Evolutionary conservation across 2,888 invertebrate species (phyloP).

Genomic region (Bellardia bayeri): DNA sequence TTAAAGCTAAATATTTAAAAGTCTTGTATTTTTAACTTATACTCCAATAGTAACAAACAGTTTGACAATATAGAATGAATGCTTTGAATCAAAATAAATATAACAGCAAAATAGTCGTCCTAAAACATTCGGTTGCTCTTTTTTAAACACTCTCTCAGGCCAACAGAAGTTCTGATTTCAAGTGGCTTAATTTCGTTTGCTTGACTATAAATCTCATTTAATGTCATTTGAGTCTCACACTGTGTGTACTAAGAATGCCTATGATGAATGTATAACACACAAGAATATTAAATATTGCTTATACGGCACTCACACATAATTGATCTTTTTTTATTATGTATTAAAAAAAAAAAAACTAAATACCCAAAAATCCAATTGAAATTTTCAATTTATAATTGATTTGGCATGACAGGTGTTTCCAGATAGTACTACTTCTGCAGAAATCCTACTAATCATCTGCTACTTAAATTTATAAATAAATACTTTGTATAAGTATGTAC

Average conservation of each 20-base stretch:
- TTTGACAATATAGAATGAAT: no score
- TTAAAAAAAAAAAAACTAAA: neutral
- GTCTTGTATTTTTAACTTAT: no score
- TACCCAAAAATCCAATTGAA: neutral
- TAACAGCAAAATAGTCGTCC: no score
- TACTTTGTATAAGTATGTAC: constrained; percentile 4
- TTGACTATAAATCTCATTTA: no score
- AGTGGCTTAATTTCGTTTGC: no score
- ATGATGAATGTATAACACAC: neutral
- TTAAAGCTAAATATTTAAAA: no score
- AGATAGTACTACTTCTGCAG: neutral
- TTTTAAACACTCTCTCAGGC: no score
- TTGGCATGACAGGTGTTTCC: constrained; percentile 17
- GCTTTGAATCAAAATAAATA: no score
- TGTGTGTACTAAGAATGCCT: neutral
- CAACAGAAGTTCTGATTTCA: no score
- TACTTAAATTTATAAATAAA: constrained; percentile 3
- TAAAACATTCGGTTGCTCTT: no score
- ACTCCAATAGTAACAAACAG: no score
- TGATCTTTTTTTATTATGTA: neutral
- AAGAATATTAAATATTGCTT: neutral
- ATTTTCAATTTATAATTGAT: neutral
- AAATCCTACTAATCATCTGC: constrained; percentile 30
- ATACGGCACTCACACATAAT: neutral
- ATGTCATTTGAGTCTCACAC: no score